These are phyloP conservation scores for Microcebus tavaratra DNA, from an alignment of 2,113 vertebrate genomes.

Conservation along the genomic window DNA sequence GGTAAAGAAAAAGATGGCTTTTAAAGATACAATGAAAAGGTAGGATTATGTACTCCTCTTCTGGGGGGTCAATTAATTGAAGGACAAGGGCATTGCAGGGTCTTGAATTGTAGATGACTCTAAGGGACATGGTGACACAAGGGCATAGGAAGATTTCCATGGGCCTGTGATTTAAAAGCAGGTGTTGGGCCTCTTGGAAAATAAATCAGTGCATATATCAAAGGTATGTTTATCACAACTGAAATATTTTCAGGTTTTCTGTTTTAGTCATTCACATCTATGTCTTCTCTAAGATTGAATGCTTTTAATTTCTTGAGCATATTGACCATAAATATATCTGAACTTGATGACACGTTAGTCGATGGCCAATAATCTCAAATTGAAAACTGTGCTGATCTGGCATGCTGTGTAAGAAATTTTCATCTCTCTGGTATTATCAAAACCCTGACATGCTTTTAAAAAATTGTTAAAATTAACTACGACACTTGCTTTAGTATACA, in stretches of 20 bases:
- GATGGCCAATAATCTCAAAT: conserved; percentile 61
- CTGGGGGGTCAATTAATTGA: neutral
- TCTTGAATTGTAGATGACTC: neutral
- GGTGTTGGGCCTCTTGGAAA: conserved; percentile 16
- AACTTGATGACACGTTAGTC: conserved; percentile 61
- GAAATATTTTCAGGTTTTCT: conserved; percentile 39
- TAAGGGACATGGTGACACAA: neutral
- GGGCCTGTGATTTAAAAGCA: neutral
- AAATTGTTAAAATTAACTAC: conserved; percentile 74
- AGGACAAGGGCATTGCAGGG: neutral
- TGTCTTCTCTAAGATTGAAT: conserved; percentile 56
- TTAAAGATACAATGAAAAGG: neutral
- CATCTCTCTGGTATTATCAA: conserved; percentile 66
- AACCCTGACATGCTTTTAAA: conserved; percentile 70
- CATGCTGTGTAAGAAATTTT: conserved; percentile 58
- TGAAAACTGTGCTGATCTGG: conserved; percentile 67
- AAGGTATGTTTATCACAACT: conserved; percentile 45
- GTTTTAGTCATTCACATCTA: conserved; percentile 50
- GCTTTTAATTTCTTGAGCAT: conserved; percentile 76
- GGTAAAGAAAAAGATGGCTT: neutral
- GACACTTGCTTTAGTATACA: conserved; percentile 66
- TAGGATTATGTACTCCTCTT: neutral
- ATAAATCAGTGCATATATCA: neutral
- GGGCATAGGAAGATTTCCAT: neutral
- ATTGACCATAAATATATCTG: conserved; percentile 60